A percentile compares a stretch with the other conserved stretches of the same genome.
Evolutionary conservation across 2,888 invertebrate species (phyloP).

Genomic region (Chironomus tentans): DNA sequence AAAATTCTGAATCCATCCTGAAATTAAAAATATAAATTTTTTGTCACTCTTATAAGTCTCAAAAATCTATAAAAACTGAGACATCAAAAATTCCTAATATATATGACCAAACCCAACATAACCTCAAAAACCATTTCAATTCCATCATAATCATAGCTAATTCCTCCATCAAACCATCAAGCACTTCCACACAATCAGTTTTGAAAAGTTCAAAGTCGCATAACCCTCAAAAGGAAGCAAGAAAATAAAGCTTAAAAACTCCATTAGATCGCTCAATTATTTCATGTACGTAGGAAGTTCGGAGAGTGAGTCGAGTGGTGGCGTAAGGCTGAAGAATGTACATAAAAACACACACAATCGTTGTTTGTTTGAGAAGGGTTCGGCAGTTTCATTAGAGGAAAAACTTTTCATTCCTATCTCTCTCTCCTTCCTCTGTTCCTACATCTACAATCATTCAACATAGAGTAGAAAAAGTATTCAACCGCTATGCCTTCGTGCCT

Average conservation of each 20-base stretch:
- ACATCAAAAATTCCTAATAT: too few species aligned
- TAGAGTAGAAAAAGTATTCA: not conserved
- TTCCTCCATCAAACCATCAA: too few species aligned
- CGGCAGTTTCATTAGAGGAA: constrained; percentile 19
- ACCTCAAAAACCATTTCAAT: too few species aligned
- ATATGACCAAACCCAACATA: too few species aligned
- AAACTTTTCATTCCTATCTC: constrained; percentile 2
- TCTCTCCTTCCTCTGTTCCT: not conserved
- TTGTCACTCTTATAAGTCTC: too few species aligned
- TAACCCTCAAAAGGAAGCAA: too few species aligned
- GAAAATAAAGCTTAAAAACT: not conserved
- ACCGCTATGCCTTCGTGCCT: not conserved
- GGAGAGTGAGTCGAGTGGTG: not conserved
- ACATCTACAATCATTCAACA: not conserved
- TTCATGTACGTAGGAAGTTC: not conserved
- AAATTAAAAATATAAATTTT: too few species aligned
- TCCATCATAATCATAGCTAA: too few species aligned
- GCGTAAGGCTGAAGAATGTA: not conserved
- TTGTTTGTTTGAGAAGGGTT: constrained; percentile 18
- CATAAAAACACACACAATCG: not conserved
- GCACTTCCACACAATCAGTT: too few species aligned
- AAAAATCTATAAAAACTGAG: too few species aligned
- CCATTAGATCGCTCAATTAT: not conserved
- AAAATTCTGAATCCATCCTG: too few species aligned
- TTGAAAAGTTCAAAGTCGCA: too few species aligned